Percentiles rank a stretch among this genome's conserved stretches.
Conservation (phyloP, 2,113 vertebrate species). For the Platycercus adscitus region DNA sequence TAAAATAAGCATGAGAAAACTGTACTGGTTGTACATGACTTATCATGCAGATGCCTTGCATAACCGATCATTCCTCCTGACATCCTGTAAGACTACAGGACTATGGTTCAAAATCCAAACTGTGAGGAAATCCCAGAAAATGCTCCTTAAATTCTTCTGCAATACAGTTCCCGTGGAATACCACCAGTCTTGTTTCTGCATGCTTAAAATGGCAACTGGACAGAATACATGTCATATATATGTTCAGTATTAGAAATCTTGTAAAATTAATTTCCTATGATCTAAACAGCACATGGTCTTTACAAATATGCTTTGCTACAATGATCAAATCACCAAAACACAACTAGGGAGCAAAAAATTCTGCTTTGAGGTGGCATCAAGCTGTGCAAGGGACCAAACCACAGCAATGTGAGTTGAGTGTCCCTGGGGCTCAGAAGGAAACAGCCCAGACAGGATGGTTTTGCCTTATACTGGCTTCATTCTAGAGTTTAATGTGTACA, state of each 20-base stretch:
- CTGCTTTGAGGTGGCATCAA: neutral
- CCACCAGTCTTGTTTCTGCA: neutral
- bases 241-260: neutral
- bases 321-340: neutral
- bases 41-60: neutral
- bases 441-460: fast-evolving
- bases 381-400: neutral
- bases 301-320: neutral
- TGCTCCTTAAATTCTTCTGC: neutral
- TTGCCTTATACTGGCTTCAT: neutral
- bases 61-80: neutral
- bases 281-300: neutral
- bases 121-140: neutral
- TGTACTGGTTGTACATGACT: neutral
- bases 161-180: neutral
- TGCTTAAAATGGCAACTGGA: neutral
- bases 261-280: neutral
- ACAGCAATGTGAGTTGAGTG: neutral
- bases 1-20: neutral
- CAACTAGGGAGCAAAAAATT: neutral
- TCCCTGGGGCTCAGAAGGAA: neutral
- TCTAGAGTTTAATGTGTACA: neutral
- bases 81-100: neutral
- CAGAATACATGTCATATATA: neutral
- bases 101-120: neutral